Conservation (phyloP, 2,113 vertebrate species). For the Chitala chitala region DNA sequence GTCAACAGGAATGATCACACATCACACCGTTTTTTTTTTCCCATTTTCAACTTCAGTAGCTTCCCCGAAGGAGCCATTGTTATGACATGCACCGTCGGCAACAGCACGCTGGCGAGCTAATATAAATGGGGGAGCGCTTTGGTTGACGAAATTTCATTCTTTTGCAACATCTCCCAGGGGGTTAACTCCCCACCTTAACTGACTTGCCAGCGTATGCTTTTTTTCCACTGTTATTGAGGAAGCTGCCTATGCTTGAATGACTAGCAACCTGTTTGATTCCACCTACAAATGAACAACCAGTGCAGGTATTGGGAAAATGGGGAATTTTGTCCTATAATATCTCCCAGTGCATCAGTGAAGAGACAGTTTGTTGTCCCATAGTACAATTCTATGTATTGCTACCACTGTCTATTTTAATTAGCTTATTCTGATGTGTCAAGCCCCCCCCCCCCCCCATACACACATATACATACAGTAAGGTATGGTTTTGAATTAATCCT, state of each 20-base stretch:
- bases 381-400: neutral
- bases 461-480: too few species aligned
- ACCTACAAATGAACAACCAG: neutral
- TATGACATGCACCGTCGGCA: neutral
- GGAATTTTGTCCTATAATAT: neutral
- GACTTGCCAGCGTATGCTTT: neutral
- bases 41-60: neutral
- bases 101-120: neutral
- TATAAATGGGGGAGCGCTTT: neutral
- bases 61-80: neutral
- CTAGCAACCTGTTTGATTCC: neutral
- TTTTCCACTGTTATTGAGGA: neutral
- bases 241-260: neutral
- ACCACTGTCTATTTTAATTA: neutral
- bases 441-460: too few species aligned
- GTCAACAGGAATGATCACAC: neutral
- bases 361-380: neutral
- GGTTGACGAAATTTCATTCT: neutral
- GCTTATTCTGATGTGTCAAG: neutral
- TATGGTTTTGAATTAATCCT: too few species aligned
- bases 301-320: neutral
- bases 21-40: neutral
- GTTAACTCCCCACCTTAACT: neutral
- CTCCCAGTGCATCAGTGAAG: neutral
- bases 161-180: neutral